Base-by-base conservation (phyloP, 2,113 vertebrate species). In the Bufo bufo region DNA sequence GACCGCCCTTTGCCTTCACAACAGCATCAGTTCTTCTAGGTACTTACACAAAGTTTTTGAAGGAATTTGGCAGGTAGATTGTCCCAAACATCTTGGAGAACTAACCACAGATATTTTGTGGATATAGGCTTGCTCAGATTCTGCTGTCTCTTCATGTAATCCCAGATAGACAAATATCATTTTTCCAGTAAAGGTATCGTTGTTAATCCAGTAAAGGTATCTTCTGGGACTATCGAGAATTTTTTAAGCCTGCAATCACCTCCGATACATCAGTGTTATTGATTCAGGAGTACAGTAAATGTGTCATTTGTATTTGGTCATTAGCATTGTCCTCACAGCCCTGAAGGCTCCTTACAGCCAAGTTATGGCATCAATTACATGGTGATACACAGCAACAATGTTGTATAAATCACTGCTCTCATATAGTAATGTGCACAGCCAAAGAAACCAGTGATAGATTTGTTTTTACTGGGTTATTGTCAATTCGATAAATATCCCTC, bases 271-370 rank as follows among this genome's bases (percentile, higher is more conserved):
- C 72, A 49, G 0, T 19, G 17, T 20, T 47, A 49, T 50, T 75
- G 17, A 75, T 75, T 20, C 17, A 8, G 45, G 43, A 49, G 43
- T 75, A 47, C 6, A 17, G 47, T 75, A 75, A 50, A 49, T 20
- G 72, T 75, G 72, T 75, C 72, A 75, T 75, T 75, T 49, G 20
- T 75, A 49, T 75, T 75, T 75, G 17, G 20, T 75, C 72, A 50
- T 75, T 75, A 75, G 45, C 47, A 50, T 75, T 75, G 72, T 75
- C 72, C 72, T 50, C 4, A 49, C 8, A 75, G 47, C 45, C 72
- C 71, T 19, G 2, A 49, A 74, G 71, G 45, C 71, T 74, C 71
- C 71, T 74, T 47, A 74, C 14, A 47, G 71, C 71, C 7, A 8
- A 47, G 71, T 47, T 47, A 47, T 19, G 45, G 45, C 16, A 74